Evolutionary conservation across 2,113 vertebrate genomes (phyloP).

Genomic region (Paracanthobrama guichenoti): DNA sequence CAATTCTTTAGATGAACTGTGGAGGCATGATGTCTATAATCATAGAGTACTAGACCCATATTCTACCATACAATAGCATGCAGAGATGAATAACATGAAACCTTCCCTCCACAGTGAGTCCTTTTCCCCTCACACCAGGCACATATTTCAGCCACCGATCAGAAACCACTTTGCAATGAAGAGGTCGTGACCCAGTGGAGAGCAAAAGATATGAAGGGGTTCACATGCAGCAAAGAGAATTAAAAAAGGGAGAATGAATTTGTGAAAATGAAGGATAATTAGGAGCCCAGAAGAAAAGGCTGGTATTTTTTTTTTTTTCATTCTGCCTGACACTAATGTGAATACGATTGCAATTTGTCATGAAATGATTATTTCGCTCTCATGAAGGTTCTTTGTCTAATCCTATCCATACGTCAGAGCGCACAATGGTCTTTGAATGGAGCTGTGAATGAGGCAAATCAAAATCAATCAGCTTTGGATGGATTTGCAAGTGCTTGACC

Average conservation of each 20-base stretch:
- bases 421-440: conserved; percentile 67
- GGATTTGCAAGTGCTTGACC: conserved; percentile 62
- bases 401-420: conserved; percentile 70
- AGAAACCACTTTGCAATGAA: conserved; percentile 35
- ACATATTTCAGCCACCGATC: conserved; percentile 52
- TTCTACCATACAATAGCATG: conserved; percentile 30
- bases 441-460: conserved; percentile 67
- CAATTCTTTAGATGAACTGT: background rate
- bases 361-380: conserved; percentile 58
- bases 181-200: conserved; percentile 43
- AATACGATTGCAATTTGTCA: conserved; percentile 73
- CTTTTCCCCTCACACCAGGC: conserved; percentile 3
- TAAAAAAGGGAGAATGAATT: conserved; percentile 52
- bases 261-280: conserved; percentile 72
- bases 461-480: conserved; percentile 66
- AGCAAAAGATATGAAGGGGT: conserved; percentile 26
- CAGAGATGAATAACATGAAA: conserved; percentile 21
- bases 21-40: conserved; percentile 4
- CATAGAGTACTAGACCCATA: background rate
- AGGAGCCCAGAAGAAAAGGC: conserved; percentile 67
- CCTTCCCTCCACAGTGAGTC: background rate
- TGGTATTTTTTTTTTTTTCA: conserved; percentile 49
- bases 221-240: conserved; percentile 21
- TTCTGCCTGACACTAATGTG: conserved; percentile 68
- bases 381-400: conserved; percentile 73